Percentiles rank a stretch among this genome's conserved stretches.
phyloP scores from a whole-genome alignment of 2,888 invertebrate species.

The Hyalella azteca region DNA sequence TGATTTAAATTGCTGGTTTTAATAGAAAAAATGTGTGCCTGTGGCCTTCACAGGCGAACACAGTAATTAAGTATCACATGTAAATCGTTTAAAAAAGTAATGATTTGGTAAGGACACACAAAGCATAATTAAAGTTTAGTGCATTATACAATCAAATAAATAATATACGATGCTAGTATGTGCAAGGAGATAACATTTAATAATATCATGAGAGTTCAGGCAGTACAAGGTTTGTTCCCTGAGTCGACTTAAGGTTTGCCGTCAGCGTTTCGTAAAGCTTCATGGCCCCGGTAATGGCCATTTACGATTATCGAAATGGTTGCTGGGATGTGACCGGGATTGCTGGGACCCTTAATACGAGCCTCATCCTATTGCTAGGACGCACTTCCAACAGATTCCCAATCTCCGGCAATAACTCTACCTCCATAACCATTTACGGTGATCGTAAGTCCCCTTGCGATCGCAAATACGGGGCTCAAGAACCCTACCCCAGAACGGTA shows the following conservation, averaged over 20 bases:
- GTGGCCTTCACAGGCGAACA: too few relatives aligned
- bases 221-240: background rate
- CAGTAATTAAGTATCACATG: too few relatives aligned
- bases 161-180: background rate
- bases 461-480: too few relatives aligned
- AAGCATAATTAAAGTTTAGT: too few relatives aligned
- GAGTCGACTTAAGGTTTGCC: background rate
- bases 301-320: conserved; percentile 33
- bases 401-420: too few relatives aligned
- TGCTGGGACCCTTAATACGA: background rate
- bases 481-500: too few relatives aligned
- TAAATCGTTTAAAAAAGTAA: too few relatives aligned
- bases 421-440: too few relatives aligned
- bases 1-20: too few relatives aligned
- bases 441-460: too few relatives aligned
- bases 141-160: background rate
- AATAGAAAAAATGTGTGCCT: too few relatives aligned
- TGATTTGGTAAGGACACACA: too few relatives aligned
- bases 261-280: background rate
- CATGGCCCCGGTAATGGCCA: background rate
- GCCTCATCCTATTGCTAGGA: conserved; percentile 18
- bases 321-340: background rate
- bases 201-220: background rate
- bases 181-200: background rate
- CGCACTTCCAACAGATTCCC: conserved; percentile 1